These are phyloP conservation scores for Microtus montanus DNA, from an alignment of 2,113 vertebrate genomes.

Conservation along the genomic window DNA sequence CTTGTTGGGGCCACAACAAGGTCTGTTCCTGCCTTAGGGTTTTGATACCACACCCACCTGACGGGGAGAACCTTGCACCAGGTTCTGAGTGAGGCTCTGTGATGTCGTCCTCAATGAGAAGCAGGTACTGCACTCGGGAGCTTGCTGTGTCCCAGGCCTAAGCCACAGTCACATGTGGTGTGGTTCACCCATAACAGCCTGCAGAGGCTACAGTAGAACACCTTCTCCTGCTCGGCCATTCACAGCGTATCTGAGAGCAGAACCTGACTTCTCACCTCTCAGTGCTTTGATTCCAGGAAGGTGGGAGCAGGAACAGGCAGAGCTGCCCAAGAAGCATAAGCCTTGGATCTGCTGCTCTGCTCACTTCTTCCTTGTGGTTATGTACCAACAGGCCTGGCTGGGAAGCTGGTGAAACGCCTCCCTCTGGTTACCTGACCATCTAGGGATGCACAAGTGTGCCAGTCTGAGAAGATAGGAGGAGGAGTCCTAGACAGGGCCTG, in stretches of 20 bases:
- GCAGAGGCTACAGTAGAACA: background rate
- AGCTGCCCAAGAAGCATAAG: constrained; percentile 3
- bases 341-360: constrained; percentile 19
- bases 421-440: constrained; percentile 15
- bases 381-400: background rate
- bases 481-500: background rate
- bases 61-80: background rate
- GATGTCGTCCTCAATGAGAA: background rate
- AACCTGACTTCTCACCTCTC: background rate
- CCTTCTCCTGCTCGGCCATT: background rate
- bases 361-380: constrained; percentile 30
- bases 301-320: constrained; percentile 47
- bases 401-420: constrained; percentile 23
- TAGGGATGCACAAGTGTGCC: constrained; percentile 3
- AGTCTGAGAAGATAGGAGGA: background rate
- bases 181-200: accelerated
- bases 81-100: background rate
- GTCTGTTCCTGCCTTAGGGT: background rate
- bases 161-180: background rate
- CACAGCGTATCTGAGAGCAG: background rate
- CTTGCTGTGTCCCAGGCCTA: background rate
- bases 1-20: background rate
- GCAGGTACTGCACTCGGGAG: background rate
- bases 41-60: background rate
- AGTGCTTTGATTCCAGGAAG: constrained; percentile 57